Base-by-base conservation (phyloP, 2,113 vertebrate genomes). In the Xenus cinereus region DNA sequence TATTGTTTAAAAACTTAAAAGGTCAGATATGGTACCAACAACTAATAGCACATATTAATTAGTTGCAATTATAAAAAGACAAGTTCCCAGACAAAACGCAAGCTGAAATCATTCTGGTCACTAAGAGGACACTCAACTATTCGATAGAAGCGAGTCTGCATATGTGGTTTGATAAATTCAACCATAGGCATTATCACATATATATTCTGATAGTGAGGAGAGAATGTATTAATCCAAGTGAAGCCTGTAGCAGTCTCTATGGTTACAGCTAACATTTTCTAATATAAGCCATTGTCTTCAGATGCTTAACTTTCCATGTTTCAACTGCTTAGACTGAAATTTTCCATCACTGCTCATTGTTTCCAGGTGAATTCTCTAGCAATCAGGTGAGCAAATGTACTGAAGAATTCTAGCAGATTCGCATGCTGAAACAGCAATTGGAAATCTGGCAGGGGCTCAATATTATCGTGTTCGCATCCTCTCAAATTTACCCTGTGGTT, bases 211-310 rank as follows among this genome's bases (percentile, higher is more conserved):
- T 53, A 79, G 57, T 4, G 41, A 94, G 53, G 62, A 89, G 77
- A 84, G 80, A 68, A 75, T 21, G 48, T 60, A 91, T 92, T 91
- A 94, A 91, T 92, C 21, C 41, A 89, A 94, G 91, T 69, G 89
- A 89, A 96, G 90, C 45, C 91, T 94, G 69, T 72, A 57, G 87
- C 93, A 79, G 94, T 97, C 96, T 96, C 96, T 96, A 96, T 97
- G 95, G 96, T 96, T 95, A 97, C 96, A 96, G 90, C 53, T 64
- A 94, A 87, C 77, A 41, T 84, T 96, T 96, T 92, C 93, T 96
- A 96, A 96, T 94, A 95, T 64, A 93, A 94, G 91, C 84, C 84
- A 95, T 97, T 96, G 91, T 97, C 91, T 96, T 94, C 94, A 94
- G 89, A 96, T 94, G 93, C 93, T 94, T 93, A 94, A 89, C 92